Evolutionary conservation across 2,888 invertebrate genomes (phyloP), one percentile per base, ranked within the genome.

Genomic region (Athalia cordata): DNA sequence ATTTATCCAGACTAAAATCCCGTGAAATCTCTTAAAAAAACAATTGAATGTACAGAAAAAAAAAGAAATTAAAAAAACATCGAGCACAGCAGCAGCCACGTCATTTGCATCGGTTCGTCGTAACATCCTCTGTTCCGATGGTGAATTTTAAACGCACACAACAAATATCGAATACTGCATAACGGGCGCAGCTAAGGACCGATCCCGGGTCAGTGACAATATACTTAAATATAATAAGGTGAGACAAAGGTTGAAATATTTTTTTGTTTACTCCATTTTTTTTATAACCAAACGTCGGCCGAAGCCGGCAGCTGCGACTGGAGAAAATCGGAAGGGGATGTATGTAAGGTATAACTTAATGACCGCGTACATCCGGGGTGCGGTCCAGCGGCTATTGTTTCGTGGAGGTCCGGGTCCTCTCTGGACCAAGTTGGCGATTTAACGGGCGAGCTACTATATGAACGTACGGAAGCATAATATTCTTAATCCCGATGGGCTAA

Each of bases 351-450:
- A 86, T 84, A 84, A 86, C 86, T 85, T 86, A 86, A 87, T 86
- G 86, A 88, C 84, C 84, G 83, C 81, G 84, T 83, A 86, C 87
- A 88, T 88, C 89, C 89, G 88, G 89, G 89, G 89, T 88, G 88
- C 87, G 87, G 89, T 89, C 89, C 89, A 83, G 89, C 82, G 82
- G 74, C 84, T 82, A 87, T 89, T 89, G 89, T 89, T 89, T 89
- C 88, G 87, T 84, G 8, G 6, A 55, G 55, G 55, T 55, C 55
- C 55, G n/a, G 55, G 55, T 29, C 29, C 29, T 29, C 29, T 29
- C 29, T 29, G 29, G 29, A 29, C 29, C 29, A 29, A 55, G 55
- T n/a, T n/a, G 72, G 52, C 52, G 29, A 59, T 72, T 72, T 8
- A 72, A 72, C 47, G 72, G 52, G 6, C 55, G 55, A 55, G 29